Evolutionary conservation across 2,888 invertebrate species (phyloP).

Genomic region (Himalopsyche japonica): DNA sequence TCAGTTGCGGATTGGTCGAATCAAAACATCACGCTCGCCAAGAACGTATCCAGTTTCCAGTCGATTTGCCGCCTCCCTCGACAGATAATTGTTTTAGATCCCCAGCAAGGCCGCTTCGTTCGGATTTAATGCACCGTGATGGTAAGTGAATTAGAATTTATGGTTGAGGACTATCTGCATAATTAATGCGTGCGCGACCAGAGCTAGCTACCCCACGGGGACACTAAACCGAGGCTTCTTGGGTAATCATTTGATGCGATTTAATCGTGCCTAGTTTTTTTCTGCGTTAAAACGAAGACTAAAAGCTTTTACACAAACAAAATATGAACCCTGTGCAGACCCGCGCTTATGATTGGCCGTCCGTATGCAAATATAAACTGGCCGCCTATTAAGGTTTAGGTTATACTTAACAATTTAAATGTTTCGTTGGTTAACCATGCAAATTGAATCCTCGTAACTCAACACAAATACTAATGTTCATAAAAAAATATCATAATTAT

Average conservation of each 20-base stretch:
- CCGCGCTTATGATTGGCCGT: too few species aligned
- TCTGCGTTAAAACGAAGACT: neutral
- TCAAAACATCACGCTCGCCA: conserved; percentile 10
- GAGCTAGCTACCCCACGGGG: neutral
- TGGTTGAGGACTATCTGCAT: conserved; percentile 22
- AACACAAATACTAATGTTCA: too few species aligned
- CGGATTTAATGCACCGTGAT: conserved; percentile 31
- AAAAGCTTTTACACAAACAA: too few species aligned
- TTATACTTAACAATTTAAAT: too few species aligned
- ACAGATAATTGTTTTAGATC: conserved; percentile 32
- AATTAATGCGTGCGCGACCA: conserved; percentile 18
- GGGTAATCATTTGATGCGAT: neutral
- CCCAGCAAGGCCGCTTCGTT: neutral
- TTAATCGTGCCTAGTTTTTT: neutral
- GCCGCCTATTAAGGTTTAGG: too few species aligned
- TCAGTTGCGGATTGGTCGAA: conserved; percentile 7
- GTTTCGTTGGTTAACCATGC: too few species aligned
- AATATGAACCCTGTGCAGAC: too few species aligned
- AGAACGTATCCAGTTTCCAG: conserved; percentile 25
- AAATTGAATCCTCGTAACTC: too few species aligned
- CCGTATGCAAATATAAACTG: too few species aligned
- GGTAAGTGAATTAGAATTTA: conserved; percentile 37
- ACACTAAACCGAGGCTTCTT: neutral
- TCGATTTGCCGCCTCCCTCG: conserved; percentile 25
- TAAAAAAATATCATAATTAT: too few species aligned